A percentile compares a stretch with the other conserved stretches of the same genome.
phyloP scores from a whole-genome alignment of 1,140 invertebrate genomes.

The Amyelois transitella region DNA sequence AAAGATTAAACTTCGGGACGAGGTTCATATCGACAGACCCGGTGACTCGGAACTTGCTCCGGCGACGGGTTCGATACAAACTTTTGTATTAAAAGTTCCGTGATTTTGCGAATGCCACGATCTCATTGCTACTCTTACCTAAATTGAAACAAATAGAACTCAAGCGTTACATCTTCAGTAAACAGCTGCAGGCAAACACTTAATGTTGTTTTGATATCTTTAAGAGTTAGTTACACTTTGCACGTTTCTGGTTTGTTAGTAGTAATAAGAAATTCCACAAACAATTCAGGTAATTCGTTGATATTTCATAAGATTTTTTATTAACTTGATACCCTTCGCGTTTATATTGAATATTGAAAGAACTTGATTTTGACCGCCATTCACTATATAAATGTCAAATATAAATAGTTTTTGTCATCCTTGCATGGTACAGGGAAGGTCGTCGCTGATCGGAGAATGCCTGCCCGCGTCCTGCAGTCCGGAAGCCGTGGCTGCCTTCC shows the following conservation, averaged over 20 bases:
- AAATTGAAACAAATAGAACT: too few species aligned
- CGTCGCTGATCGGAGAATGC: constrained; percentile 82
- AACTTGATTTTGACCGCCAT: neutral
- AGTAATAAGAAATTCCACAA: too few species aligned
- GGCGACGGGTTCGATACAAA: neutral
- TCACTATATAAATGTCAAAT: neutral
- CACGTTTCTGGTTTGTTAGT: too few species aligned
- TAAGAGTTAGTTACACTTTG: too few species aligned
- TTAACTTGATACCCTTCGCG: neutral
- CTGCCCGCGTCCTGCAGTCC: constrained; percentile 80
- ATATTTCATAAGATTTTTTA: too few species aligned
- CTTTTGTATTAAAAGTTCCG: neutral
- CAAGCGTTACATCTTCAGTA: too few species aligned
- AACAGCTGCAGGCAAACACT: too few species aligned
- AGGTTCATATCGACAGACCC: neutral
- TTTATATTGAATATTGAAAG: neutral
- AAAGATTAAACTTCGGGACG: neutral
- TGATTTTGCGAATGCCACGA: neutral
- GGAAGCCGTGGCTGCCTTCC: constrained; percentile 76
- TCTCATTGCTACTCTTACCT: neutral
- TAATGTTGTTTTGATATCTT: too few species aligned
- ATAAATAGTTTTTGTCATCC: neutral
- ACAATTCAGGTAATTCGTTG: too few species aligned
- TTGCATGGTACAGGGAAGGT: constrained; percentile 74
- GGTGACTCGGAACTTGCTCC: neutral